Evolutionary conservation across 2,113 vertebrate genomes (phyloP), one percentile per base, ranked within the genome.

Genomic region (Arvicanthis niloticus): DNA sequence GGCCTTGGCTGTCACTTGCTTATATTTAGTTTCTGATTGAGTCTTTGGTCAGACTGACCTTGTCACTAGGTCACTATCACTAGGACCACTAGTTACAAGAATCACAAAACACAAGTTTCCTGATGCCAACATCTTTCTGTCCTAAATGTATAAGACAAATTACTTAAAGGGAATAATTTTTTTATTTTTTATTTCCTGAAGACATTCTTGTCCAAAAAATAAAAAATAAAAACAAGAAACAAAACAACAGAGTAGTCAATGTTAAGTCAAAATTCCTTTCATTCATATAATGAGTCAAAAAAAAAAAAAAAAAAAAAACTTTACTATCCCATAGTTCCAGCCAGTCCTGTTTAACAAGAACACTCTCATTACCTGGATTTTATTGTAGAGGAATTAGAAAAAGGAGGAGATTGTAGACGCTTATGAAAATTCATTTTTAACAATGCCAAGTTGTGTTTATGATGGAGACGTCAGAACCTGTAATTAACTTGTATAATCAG

Each of bases 331-430:
- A 9, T 80, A 93, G 94, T 88, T 48, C 62, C 88, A 93, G 96
- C 91, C 82, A 95, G 78, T 75, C 51, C 2, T 51, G 80, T 96
- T 97, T 97, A 94, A 97, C 80, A 97, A 97, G 92, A 91, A 26
- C 88, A 90, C 91, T 97, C 93, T 94, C 93, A 90, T 95, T 96
- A 97, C 90, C 70, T 89, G 94, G 56, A 94, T 95, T 97, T 98
- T 97, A 97, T 94, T 84, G 88, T 60, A 48, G 88, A 96, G 70
- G 87, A 97, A 90, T 92, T 40, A 84, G 82, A 77, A 86, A 92
- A 77, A 96, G 56, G 56, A 87, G 70, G 92, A 95, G 95, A 96
- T 70, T 95, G 78, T 84, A 94, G 84, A 91, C 75, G 34, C 65
- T 88, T 91, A 95, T 65, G 88, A 92, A 96, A 95, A 94, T 62